Evolutionary conservation across 2,113 vertebrate species (phyloP).

Genomic region (Halichoeres trimaculatus): DNA sequence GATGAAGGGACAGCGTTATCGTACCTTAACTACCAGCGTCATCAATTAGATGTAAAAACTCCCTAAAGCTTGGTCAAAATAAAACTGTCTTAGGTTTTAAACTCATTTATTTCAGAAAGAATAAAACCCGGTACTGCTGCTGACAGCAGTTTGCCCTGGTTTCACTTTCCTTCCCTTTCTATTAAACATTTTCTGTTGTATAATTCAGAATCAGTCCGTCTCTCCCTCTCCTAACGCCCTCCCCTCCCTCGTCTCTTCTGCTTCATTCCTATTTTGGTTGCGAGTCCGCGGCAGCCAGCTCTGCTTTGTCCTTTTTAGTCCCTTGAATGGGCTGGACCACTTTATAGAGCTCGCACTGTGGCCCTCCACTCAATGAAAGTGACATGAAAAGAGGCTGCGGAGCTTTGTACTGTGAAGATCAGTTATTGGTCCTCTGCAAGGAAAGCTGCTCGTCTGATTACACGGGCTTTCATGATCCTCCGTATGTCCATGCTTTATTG

Average conservation of each 20-base stretch:
- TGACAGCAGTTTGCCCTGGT: constrained; percentile 9
- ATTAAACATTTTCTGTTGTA: constrained; percentile 26
- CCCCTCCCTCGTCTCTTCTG: constrained; percentile 44
- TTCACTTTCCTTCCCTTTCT: neutral
- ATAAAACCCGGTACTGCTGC: too few relatives aligned
- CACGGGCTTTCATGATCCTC: constrained; percentile 80
- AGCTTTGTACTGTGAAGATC: constrained; percentile 86
- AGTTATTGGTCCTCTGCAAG: constrained; percentile 76
- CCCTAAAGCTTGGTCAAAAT: too few relatives aligned
- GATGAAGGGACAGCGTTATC: too few relatives aligned
- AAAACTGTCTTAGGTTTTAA: too few relatives aligned
- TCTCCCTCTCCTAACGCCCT: constrained; percentile 23
- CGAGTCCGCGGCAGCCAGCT: constrained; percentile 64
- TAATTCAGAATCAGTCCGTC: neutral
- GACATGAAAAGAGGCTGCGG: constrained; percentile 84
- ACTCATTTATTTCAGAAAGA: too few relatives aligned
- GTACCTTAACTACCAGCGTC: too few relatives aligned
- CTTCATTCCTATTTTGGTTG: constrained; percentile 75
- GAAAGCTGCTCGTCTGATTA: constrained; percentile 77
- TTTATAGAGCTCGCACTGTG: constrained; percentile 75
- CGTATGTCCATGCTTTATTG: constrained; percentile 60
- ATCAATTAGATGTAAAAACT: too few relatives aligned
- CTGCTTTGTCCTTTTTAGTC: constrained; percentile 82
- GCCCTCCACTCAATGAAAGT: constrained; percentile 80
- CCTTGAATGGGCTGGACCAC: constrained; percentile 78